Percentiles rank a stretch among this genome's conserved stretches.
phyloP scores from a whole-genome alignment of 2,888 invertebrate genomes.

The Eulithis prunata region DNA sequence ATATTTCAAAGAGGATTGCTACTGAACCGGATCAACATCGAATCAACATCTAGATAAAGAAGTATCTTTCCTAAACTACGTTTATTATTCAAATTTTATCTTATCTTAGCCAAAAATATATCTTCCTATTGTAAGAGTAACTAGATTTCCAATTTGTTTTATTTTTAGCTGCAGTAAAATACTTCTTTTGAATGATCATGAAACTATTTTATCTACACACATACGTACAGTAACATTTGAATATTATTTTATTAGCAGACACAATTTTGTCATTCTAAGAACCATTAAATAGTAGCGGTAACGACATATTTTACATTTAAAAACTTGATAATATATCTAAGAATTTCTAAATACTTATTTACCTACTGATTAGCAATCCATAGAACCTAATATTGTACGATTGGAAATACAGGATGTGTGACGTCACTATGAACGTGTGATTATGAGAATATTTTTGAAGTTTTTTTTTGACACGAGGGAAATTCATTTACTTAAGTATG shows the following conservation, averaged over 20 bases:
- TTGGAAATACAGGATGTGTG: too few species aligned
- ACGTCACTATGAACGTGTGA: too few species aligned
- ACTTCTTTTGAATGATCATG: constrained; percentile 9
- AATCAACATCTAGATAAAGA: constrained; percentile 12
- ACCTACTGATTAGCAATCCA: not conserved
- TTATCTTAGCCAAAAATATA: constrained; percentile 57
- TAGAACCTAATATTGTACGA: too few species aligned
- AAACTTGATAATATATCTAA: constrained; percentile 14
- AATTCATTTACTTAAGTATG: too few species aligned
- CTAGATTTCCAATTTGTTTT: constrained; percentile 19
- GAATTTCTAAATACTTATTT: constrained; percentile 16
- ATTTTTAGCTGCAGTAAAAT: constrained; percentile 27
- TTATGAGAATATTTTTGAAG: too few species aligned
- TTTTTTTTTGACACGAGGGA: too few species aligned
- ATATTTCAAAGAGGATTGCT: not conserved
- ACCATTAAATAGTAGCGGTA: constrained; percentile 12
- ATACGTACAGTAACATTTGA: constrained; percentile 4
- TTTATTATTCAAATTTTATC: constrained; percentile 33
- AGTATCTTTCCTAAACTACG: constrained; percentile 25
- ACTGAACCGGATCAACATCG: constrained; percentile 9
- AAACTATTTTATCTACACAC: not conserved
- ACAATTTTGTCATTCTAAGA: constrained; percentile 5
- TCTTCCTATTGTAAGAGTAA: constrained; percentile 4
- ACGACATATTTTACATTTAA: constrained; percentile 12
- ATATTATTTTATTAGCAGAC: constrained; percentile 11